Evolutionary conservation across 2,797 vertebrate genomes (phyloP).

Genomic region (Distichodus sexfasciatus): DNA sequence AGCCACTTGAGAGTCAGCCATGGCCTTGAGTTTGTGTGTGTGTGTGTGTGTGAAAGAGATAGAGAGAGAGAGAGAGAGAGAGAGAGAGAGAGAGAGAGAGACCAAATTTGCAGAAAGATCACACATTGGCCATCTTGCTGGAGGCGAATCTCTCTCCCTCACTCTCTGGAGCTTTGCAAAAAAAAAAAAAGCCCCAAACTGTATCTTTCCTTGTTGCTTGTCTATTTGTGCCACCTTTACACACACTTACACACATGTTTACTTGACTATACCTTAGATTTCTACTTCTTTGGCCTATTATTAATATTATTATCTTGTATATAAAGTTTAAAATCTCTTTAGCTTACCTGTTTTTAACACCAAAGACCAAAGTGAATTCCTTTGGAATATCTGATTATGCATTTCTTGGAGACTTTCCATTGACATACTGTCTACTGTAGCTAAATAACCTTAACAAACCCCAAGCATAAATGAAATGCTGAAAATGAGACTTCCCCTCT

Average conservation of each 20-base stretch:
- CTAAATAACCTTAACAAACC: too few relatives aligned
- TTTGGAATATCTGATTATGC: too few relatives aligned
- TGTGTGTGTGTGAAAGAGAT: slow-evolving; percentile 21
- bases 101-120: slow-evolving; percentile 63
- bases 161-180: slow-evolving; percentile 75
- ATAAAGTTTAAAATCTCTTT: too few relatives aligned
- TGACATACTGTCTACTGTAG: too few relatives aligned
- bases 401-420: too few relatives aligned
- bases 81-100: slow-evolving; percentile 48
- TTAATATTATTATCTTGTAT: too few relatives aligned
- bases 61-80: slow-evolving; percentile 22
- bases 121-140: slow-evolving; percentile 62
- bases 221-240: slow-evolving; percentile 54
- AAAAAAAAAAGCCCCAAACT: slow-evolving; percentile 77
- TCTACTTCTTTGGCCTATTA: too few relatives aligned
- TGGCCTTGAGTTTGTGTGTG: slow-evolving; percentile 48
- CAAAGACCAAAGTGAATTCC: too few relatives aligned
- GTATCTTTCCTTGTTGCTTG: slow-evolving; percentile 70
- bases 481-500: too few relatives aligned
- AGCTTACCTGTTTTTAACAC: too few relatives aligned
- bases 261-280: neutral
- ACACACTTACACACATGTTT: slow-evolving; percentile 29
- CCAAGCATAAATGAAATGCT: too few relatives aligned
- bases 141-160: slow-evolving; percentile 67
- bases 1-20: slow-evolving; percentile 69